Evolutionary conservation across 2,797 vertebrate genomes (phyloP), one percentile per base, ranked within the genome.

Genomic region (Kryptolebias ocellatus): DNA sequence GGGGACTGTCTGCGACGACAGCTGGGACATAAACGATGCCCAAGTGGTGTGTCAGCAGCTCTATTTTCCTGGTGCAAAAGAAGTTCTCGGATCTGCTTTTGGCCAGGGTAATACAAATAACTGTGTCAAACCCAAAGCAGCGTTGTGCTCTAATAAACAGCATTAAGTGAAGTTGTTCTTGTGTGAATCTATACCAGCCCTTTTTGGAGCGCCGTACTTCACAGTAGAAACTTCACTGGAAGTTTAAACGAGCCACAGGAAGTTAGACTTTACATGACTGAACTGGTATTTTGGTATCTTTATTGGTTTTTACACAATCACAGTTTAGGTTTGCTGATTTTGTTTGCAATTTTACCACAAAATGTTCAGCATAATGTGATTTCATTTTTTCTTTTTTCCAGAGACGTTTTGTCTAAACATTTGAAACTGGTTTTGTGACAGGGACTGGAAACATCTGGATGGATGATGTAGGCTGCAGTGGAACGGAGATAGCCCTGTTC

Each of bases 1-100:
- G 86, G 86, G 86, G 4, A 87, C 83, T 1, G 64, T 89, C 53
- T 89, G 87, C 1, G 70, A 88, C 9, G 85, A 87, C 16, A 0
- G 0, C 2, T 87, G 82, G 77, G 83, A 75, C 46, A 68, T 87
- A 4, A 16, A 51, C 4, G 80, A 81, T 0, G 86, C 81, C 3
- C 9, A 60, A 2, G 74, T 80, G 1, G 86, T 28, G 50, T 90
- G 88, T 67, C 80, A 18, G 24, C 75, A 87, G 60, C 76, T 88
- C 7, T 0, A 15, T 24, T 86, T 75, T 56, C 4, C 53, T 0
- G 44, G 69, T 10, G 88, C 80, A 58, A 37, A 1, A 54, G 24
- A 66, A 11, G 42, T 51, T 31, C 1, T 0, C 12, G 3, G 0
- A 14, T 76, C 70, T 29, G 0, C 8, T 15, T 84, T 84, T 57